Evolutionary conservation across 1,140 invertebrate genomes (phyloP), one percentile per base, ranked within the genome.

Genomic region (Drosophila bifasciata): DNA sequence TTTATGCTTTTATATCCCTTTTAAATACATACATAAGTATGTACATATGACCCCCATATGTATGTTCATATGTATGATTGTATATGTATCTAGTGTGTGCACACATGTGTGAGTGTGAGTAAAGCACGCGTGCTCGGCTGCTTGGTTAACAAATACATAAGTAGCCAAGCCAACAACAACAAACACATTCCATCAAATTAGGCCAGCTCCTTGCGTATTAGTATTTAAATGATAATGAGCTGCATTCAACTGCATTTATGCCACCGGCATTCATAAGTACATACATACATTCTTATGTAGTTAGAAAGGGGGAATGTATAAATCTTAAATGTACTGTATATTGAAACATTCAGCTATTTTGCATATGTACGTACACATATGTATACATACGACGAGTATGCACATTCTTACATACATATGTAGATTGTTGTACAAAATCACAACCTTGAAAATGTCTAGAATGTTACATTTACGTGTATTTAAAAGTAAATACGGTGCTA

Each of bases 161-260:
- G 60, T 43, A 68, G 64, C 41, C 64, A 67, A 68, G 64, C 68
- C 63, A 68, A 68, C 64, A 68, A 44, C 36, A 48, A 56, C 39
- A 43, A 17, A 15, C 56, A 55, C 52, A 63, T 62, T 52, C 48
- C 45, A 55, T 62, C 77, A 86, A 85, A 86, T 85, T 85, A 86
- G 80, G 80, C 78, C 81, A 85, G 60, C 60, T 71, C 66, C 80
- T 68, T 73, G 81, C 81, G 72, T 81, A 85, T 86, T 84, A 86
- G 72, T 81, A 85, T 86, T 84, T 85, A 86, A 68, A 85, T 85
- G 84, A 86, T 85, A 85, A 85, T 85, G 80, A 85, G 80, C 80
- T 86, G 67, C 62, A 76, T 85, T 71, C 55, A 61, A 79, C 57
- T 86, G 62, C 73, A 75, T 75, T 75, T 75, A 53, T 67, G 60